phyloP scores from a whole-genome alignment of 1,140 invertebrate genomes.

The Drosophila lacteicornis region DNA sequence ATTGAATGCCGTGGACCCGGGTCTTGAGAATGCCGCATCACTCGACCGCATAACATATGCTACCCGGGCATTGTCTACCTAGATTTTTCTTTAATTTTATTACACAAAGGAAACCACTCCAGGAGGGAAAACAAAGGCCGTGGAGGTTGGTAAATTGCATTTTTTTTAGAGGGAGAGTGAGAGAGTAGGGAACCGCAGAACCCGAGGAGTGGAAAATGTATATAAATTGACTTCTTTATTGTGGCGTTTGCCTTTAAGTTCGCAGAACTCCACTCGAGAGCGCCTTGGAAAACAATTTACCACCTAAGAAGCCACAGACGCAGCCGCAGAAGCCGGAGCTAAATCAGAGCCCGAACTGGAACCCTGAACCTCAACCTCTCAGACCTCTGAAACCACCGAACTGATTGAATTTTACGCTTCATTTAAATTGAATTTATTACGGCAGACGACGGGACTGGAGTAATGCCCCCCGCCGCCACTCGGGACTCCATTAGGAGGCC shows the following conservation, averaged over 20 bases:
- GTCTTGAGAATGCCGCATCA: conserved; percentile 34
- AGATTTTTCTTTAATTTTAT: conserved; percentile 67
- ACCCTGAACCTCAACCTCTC: conserved; percentile 24
- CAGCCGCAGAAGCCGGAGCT: conserved; percentile 58
- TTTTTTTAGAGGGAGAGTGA: conserved; percentile 31
- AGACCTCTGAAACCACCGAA: conserved; percentile 54
- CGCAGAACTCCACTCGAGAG: conserved; percentile 62
- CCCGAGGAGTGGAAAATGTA: conserved; percentile 71
- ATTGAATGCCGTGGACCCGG: conserved; percentile 62
- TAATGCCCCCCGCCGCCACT: conserved; percentile 7
- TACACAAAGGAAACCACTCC: conserved; percentile 69
- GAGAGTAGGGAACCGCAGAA: conserved; percentile 46
- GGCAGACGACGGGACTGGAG: conserved; percentile 3
- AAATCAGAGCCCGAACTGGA: conserved; percentile 17
- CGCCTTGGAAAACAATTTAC: conserved; percentile 66
- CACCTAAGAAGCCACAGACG: conserved; percentile 75
- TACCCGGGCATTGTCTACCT: conserved; percentile 60
- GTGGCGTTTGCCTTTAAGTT: conserved; percentile 72
- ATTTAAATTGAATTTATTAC: conserved; percentile 83
- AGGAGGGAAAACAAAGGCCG: conserved; percentile 54
- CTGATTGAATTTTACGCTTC: conserved; percentile 83
- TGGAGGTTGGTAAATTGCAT: conserved; percentile 73
- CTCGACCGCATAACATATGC: conserved; percentile 75
- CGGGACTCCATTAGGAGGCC: conserved; percentile 56
- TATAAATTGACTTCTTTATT: conserved; percentile 83